These are phyloP conservation scores for Porites evermanni DNA, from an alignment of 92 coral and sea anemone species.

Conservation along the genomic window DNA sequence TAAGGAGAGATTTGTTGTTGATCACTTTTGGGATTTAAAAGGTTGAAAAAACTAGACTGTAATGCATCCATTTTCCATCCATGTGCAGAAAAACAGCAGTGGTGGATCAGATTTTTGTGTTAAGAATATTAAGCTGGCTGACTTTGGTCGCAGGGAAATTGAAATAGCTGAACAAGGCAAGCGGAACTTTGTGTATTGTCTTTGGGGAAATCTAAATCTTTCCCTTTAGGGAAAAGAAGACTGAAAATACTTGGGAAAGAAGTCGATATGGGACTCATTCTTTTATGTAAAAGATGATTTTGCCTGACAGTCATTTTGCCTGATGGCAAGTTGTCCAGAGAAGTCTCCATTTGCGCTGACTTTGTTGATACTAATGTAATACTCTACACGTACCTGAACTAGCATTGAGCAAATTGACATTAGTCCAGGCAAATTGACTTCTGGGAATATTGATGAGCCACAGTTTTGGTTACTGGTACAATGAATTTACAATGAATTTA, in stretches of 20 bases:
- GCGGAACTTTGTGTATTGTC: conserved; percentile 65
- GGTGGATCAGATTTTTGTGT: conserved; percentile 99
- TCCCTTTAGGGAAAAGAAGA: neutral
- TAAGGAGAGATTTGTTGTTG: neutral
- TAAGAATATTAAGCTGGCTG: conserved; percentile 98
- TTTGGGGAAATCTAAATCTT: neutral
- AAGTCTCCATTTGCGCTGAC: too few species aligned
- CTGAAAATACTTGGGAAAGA: neutral
- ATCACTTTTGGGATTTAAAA: neutral
- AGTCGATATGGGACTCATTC: neutral
- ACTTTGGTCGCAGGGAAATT: conserved; percentile 99
- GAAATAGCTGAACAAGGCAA: conserved; percentile 99
- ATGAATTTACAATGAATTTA: too few species aligned
- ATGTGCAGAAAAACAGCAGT: conserved; percentile 92
- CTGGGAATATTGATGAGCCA: too few species aligned
- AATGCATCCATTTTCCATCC: conserved; percentile 50
- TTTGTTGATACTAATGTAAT: too few species aligned
- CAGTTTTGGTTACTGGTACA: too few species aligned
- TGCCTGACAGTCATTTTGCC: too few species aligned
- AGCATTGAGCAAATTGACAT: too few species aligned
- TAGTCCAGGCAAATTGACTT: too few species aligned
- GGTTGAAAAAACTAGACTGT: conserved; percentile 21
- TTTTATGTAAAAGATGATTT: neutral
- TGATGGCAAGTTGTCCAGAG: too few species aligned
- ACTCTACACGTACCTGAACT: too few species aligned